These are phyloP conservation scores for Drosophila prosaltans DNA, from an alignment of 1,140 invertebrate genomes.

Conservation along the genomic window DNA sequence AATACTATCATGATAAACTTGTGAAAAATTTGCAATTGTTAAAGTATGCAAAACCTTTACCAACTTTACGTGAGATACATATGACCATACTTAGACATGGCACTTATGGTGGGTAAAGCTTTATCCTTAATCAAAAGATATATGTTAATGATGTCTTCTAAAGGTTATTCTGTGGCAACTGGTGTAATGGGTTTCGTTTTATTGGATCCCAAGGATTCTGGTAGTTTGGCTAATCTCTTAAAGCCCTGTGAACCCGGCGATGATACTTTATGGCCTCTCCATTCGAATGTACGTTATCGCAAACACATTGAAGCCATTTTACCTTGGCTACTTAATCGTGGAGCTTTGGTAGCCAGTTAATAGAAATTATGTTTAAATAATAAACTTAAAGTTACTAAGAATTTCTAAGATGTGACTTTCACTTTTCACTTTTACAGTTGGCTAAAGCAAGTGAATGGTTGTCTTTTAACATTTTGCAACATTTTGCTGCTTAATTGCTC, in stretches of 20 bases:
- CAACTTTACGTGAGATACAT: conserved; percentile 58
- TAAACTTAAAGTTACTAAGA: neutral
- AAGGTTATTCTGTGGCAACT: conserved; percentile 43
- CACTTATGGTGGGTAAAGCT: conserved; percentile 50
- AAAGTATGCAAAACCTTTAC: conserved; percentile 58
- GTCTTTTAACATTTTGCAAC: conserved; percentile 8
- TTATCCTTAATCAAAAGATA: no score
- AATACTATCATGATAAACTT: conserved; percentile 66
- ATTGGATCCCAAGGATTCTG: conserved; percentile 63
- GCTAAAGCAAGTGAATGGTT: neutral
- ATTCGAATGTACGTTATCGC: conserved; percentile 61
- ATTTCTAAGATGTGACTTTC: neutral
- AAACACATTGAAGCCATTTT: conserved; percentile 59
- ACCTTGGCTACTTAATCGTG: conserved; percentile 72
- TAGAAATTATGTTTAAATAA: neutral
- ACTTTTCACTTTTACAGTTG: neutral
- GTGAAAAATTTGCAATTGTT: conserved; percentile 52
- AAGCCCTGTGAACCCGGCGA: conserved; percentile 39
- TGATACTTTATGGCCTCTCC: conserved; percentile 38
- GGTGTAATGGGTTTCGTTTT: conserved; percentile 69
- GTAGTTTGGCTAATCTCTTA: conserved; percentile 59
- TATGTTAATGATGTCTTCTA: no score
- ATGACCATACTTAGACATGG: conserved; percentile 50
- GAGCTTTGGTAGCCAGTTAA: conserved; percentile 39
- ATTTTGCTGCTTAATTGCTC: conserved; percentile 51